Evolutionary conservation across 2,888 invertebrate genomes (phyloP).

Genomic region (Piscicola geometra): DNA sequence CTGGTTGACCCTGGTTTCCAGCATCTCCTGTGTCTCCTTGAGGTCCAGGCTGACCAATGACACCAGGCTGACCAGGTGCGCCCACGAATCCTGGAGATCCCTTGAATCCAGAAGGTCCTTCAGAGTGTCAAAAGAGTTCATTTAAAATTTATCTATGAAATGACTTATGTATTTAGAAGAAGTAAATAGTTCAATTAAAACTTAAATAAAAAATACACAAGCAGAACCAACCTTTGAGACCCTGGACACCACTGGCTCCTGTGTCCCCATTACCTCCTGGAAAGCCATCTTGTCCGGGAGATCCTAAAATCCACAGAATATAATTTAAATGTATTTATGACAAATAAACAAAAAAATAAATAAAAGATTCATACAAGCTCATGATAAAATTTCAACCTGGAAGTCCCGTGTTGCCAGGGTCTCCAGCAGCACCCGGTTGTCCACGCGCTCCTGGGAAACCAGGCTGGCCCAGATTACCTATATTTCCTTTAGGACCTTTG

Average conservation of each 20-base stretch:
- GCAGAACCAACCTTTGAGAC: background rate
- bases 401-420: conserved; percentile 38
- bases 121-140: too few relatives aligned
- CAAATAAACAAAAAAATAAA: too few relatives aligned
- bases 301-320: background rate
- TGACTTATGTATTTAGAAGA: too few relatives aligned
- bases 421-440: conserved; percentile 36
- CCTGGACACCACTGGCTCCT: conserved; percentile 22
- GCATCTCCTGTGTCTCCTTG: conserved; percentile 23
- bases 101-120: background rate
- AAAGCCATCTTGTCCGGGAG: background rate
- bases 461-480: conserved; percentile 32
- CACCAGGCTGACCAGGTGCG: conserved; percentile 16
- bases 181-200: too few relatives aligned
- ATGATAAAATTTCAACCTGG: conserved; percentile 20
- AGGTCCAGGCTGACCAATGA: conserved; percentile 7
- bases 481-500: conserved; percentile 48
- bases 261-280: background rate
- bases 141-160: too few relatives aligned
- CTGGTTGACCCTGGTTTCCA: background rate
- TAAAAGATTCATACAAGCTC: too few relatives aligned
- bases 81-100: background rate
- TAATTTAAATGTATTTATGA: background rate
- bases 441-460: conserved; percentile 36
- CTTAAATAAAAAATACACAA: too few relatives aligned